phyloP scores from a whole-genome alignment of 1,140 invertebrate species.

The Oncopeltus fasciatus region DNA sequence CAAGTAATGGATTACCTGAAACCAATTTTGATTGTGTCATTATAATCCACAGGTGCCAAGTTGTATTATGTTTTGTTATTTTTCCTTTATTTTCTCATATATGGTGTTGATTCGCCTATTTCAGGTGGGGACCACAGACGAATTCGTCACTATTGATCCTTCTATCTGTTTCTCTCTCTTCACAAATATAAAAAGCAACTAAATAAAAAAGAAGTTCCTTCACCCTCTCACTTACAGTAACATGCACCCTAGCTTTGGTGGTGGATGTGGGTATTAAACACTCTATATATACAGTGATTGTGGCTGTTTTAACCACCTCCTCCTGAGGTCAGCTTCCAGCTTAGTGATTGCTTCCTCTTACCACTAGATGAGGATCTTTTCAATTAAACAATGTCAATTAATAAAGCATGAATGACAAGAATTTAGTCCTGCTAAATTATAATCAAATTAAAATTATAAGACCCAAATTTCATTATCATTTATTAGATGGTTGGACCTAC shows the following conservation, averaged over 20 bases:
- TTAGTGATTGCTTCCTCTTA: neutral
- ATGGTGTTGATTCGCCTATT: slow-evolving; percentile 13
- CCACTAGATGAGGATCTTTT: too few relatives aligned
- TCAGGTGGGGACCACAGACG: slow-evolving; percentile 24
- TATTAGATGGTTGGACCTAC: too few relatives aligned
- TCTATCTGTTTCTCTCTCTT: slow-evolving; percentile 17
- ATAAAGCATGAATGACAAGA: too few relatives aligned
- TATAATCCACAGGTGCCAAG: too few relatives aligned
- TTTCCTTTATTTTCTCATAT: slow-evolving; percentile 5
- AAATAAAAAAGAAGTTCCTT: neutral
- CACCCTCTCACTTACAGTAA: too few relatives aligned
- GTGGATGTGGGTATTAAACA: slow-evolving; percentile 7
- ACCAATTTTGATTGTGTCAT: too few relatives aligned
- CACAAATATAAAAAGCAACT: slow-evolving; percentile 1
- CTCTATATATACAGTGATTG: neutral
- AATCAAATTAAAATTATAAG: too few relatives aligned
- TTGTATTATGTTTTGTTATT: neutral
- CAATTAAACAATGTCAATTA: too few relatives aligned
- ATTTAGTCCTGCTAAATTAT: too few relatives aligned
- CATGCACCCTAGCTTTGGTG: slow-evolving; percentile 5
- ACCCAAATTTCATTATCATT: too few relatives aligned
- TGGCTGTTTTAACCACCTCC: neutral
- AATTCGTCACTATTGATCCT: slow-evolving; percentile 22
- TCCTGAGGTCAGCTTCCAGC: neutral
- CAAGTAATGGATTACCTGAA: too few relatives aligned